phyloP scores from a whole-genome alignment of 1,140 invertebrate genomes.

The Drosophila tsacasi region DNA sequence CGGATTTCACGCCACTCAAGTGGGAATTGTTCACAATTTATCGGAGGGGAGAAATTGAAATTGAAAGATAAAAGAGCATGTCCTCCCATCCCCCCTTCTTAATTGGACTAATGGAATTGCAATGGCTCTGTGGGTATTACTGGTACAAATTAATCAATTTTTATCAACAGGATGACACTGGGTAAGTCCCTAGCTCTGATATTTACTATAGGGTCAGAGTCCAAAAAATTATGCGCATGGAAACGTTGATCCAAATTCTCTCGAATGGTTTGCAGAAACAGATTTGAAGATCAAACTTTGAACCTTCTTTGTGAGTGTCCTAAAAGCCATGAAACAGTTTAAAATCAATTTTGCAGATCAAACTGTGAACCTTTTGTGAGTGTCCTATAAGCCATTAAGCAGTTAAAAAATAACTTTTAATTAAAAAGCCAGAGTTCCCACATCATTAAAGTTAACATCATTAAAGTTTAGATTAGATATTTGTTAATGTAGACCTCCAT shows the following conservation, averaged over 20 bases:
- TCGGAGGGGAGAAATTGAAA: constrained; percentile 6
- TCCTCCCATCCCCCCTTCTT: not conserved
- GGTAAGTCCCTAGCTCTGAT: not conserved
- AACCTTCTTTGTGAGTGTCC: too few relatives aligned
- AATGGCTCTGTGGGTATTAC: constrained; percentile 7
- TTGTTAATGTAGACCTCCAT: too few relatives aligned
- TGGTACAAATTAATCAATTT: constrained; percentile 10
- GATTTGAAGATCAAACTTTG: not conserved
- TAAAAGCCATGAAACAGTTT: too few relatives aligned
- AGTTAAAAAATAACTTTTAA: too few relatives aligned
- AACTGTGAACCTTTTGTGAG: too few relatives aligned
- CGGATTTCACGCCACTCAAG: constrained; percentile 22
- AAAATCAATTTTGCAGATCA: not conserved
- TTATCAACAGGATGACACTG: not conserved
- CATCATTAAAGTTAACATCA: too few relatives aligned
- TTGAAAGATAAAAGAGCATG: constrained; percentile 14
- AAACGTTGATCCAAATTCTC: not conserved
- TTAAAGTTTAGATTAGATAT: too few relatives aligned
- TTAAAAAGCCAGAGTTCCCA: too few relatives aligned
- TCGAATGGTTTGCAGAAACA: not conserved
- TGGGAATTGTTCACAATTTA: constrained; percentile 34
- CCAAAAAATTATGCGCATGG: not conserved
- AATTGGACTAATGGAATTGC: constrained; percentile 21
- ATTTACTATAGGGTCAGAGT: not conserved
- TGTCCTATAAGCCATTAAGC: too few relatives aligned